A percentile compares a stretch with the other conserved stretches of the same genome.
phyloP scores from a whole-genome alignment of 2,797 vertebrate genomes.

The Thaleichthys pacificus region DNA sequence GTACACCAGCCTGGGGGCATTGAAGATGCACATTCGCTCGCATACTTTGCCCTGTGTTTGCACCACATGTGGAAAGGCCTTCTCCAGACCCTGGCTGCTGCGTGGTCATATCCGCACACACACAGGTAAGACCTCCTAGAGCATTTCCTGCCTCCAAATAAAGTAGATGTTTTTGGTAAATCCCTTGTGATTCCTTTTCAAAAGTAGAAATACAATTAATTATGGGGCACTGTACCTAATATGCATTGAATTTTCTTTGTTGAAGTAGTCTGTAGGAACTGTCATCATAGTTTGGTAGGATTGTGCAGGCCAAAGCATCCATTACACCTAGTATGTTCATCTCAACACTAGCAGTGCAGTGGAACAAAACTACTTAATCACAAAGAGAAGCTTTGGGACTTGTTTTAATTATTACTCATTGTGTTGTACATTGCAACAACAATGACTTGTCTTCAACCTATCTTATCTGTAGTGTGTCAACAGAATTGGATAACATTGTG shows the following conservation, averaged over 20 bases:
- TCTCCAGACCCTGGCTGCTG: slow-evolving; percentile 94
- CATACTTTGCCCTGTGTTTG: slow-evolving; percentile 97
- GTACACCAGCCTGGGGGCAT: slow-evolving; percentile 92
- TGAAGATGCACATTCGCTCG: slow-evolving; percentile 98
- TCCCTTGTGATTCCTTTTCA: not conserved
- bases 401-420: slow-evolving; percentile 69
- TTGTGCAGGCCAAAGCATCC: slow-evolving; percentile 19
- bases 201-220: not conserved
- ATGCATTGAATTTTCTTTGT: not conserved
- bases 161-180: not conserved
- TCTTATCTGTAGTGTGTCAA: slow-evolving; percentile 61
- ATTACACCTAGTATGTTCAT: slow-evolving; percentile 20
- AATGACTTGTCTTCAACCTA: slow-evolving; percentile 60
- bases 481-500: slow-evolving; percentile 43
- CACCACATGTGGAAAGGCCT: slow-evolving; percentile 94
- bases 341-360: slow-evolving; percentile 36
- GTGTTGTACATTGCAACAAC: slow-evolving; percentile 62
- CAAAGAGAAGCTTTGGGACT: slow-evolving; percentile 42
- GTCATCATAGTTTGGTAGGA: not conserved
- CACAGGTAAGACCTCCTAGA: slow-evolving; percentile 79
- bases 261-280: not conserved
- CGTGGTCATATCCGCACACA: slow-evolving; percentile 96
- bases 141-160: not conserved
- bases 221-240: not conserved
- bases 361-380: slow-evolving; percentile 49